Evolutionary conservation across 1,140 invertebrate genomes (phyloP).

Genomic region (Popillia japonica): DNA sequence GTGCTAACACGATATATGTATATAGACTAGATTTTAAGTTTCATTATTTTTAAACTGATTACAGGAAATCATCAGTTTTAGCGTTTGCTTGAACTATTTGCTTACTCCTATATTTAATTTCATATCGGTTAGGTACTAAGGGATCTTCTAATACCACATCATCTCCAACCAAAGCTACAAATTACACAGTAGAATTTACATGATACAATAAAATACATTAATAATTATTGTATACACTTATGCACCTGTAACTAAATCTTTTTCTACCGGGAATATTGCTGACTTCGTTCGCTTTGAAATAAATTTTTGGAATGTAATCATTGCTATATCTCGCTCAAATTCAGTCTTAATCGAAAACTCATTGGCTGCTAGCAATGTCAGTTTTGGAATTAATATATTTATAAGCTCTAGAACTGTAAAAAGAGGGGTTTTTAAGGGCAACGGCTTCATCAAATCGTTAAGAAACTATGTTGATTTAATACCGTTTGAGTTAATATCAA

Average conservation of each 20-base stretch:
- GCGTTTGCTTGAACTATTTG: slow-evolving; percentile 46
- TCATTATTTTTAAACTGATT: no score
- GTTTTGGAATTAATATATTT: not conserved
- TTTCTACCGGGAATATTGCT: not conserved
- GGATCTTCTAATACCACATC: slow-evolving; percentile 51
- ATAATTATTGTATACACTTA: not conserved
- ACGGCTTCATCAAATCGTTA: not conserved
- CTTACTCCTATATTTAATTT: slow-evolving; percentile 56
- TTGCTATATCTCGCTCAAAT: not conserved
- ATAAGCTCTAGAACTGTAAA: not conserved
- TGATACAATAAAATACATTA: not conserved
- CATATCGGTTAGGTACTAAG: slow-evolving; percentile 49
- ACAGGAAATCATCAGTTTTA: not conserved
- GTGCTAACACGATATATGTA: no score
- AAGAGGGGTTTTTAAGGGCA: not conserved
- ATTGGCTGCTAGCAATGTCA: slow-evolving; percentile 22
- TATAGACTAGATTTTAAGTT: no score
- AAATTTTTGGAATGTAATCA: not conserved
- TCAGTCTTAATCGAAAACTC: not conserved
- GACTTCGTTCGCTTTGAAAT: not conserved
- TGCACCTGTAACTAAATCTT: no score
- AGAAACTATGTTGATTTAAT: not conserved
- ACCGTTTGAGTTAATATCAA: not conserved
- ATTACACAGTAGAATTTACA: not conserved
- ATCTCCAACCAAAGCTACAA: slow-evolving; percentile 49